Percentiles rank a stretch among this genome's conserved stretches.
Conservation (phyloP, 2,113 vertebrate genomes). For the Gymnobelideus leadbeateri region DNA sequence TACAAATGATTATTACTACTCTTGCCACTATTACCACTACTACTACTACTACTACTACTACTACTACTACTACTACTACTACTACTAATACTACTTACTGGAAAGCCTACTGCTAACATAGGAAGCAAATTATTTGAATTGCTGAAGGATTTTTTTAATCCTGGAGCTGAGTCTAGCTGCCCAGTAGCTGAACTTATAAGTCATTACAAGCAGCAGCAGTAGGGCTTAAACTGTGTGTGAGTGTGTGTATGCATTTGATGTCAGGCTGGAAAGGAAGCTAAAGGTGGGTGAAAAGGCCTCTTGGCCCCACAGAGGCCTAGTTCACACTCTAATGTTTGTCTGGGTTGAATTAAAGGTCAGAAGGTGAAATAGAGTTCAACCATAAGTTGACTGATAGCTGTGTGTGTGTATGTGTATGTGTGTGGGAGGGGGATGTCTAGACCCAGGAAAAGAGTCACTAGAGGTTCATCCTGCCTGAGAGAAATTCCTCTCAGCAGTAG, state of each 20-base stretch:
- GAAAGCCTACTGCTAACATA: background rate
- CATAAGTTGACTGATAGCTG: slow-evolving; percentile 76
- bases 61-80: background rate
- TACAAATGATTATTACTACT: too few relatives aligned
- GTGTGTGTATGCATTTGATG: background rate
- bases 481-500: slow-evolving; percentile 79
- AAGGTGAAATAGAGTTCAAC: slow-evolving; percentile 90
- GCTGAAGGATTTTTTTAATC: background rate
- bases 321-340: slow-evolving; percentile 82
- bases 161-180: background rate
- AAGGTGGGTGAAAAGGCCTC: slow-evolving; percentile 39
- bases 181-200: background rate
- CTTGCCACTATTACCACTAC: too few relatives aligned
- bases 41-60: too few relatives aligned
- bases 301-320: slow-evolving; percentile 53
- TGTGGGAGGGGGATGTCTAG: slow-evolving; percentile 56
- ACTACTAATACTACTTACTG: too few relatives aligned
- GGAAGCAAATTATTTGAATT: background rate
- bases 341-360: slow-evolving; percentile 87
- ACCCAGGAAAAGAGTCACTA: slow-evolving; percentile 80
- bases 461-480: slow-evolving; percentile 80
- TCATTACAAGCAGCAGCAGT: slow-evolving; percentile 13
- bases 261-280: background rate
- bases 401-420: slow-evolving; percentile 62
- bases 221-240: slow-evolving; percentile 22